Conservation (phyloP, 2,888 invertebrate genomes). For the Cryptophagus acutangulus region DNA sequence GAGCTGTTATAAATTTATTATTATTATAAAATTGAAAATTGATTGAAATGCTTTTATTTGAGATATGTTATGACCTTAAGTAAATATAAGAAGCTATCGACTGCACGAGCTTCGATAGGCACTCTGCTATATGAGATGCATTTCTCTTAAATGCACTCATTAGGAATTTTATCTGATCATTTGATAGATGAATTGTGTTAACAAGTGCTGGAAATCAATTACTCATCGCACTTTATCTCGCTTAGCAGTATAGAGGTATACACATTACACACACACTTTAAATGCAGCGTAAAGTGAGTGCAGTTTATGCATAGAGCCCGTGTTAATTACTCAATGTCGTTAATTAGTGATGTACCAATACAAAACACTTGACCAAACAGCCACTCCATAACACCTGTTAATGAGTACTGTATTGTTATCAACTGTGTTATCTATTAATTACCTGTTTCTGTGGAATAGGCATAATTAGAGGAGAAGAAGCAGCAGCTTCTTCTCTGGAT, state of each 20-base stretch:
- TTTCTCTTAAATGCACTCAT: constrained; percentile 17
- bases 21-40: too few species aligned
- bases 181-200: constrained; percentile 21
- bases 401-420: constrained; percentile 31
- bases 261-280: too few species aligned
- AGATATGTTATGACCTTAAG: too few species aligned
- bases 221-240: constrained; percentile 14
- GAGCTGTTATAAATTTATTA: too few species aligned
- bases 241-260: too few species aligned
- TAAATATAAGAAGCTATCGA: too few species aligned
- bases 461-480: constrained; percentile 24
- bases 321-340: constrained; percentile 23
- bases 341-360: constrained; percentile 22
- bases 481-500: background rate
- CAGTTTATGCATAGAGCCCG: constrained; percentile 15
- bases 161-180: constrained; percentile 16
- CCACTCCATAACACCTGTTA: constrained; percentile 29
- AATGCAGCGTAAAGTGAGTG: constrained; percentile 11
- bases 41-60: too few species aligned
- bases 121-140: too few species aligned
- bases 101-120: too few species aligned
- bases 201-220: constrained; percentile 19
- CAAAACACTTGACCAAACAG: background rate
- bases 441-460: constrained; percentile 29
- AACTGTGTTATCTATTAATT: constrained; percentile 32